Evolutionary conservation across 64 coral and sea anemone species (phyloP).

Genomic region (Pocillopora damicornis): DNA sequence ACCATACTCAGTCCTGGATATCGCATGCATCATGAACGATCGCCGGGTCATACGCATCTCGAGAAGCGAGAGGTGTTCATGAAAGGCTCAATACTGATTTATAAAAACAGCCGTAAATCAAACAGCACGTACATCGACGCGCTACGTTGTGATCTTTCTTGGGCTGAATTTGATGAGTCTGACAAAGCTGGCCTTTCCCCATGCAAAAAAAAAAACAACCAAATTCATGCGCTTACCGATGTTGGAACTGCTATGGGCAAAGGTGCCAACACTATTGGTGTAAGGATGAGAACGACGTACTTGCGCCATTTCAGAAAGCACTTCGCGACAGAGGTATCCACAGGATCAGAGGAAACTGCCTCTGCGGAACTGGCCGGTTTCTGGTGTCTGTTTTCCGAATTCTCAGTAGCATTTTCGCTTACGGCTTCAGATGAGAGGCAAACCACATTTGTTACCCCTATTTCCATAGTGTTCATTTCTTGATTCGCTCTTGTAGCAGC

Average conservation of each 20-base stretch:
- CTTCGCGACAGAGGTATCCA: constrained; percentile 26
- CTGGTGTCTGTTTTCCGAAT: neutral
- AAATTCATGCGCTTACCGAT: constrained; percentile 40
- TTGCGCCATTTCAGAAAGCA: constrained; percentile 61
- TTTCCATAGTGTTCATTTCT: constrained; percentile 2
- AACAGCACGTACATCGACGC: neutral
- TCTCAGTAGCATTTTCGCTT: neutral
- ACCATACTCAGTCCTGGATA: too few species aligned
- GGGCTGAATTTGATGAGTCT: neutral
- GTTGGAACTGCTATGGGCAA: constrained; percentile 62
- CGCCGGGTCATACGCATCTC: too few species aligned
- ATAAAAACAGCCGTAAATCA: neutral
- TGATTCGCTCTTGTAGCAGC: neutral
- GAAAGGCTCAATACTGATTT: too few species aligned
- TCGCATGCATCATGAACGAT: too few species aligned
- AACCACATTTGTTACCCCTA: neutral
- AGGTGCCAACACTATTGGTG: constrained; percentile 56
- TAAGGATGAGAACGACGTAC: constrained; percentile 54
- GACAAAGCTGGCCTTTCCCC: neutral
- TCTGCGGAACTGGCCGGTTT: neutral
- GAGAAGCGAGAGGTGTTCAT: too few species aligned
- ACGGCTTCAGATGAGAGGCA: neutral
- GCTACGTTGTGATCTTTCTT: neutral
- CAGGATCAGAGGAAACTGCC: neutral
- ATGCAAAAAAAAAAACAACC: neutral